A percentile compares a stretch with the other conserved stretches of the same genome.
Conservation (phyloP, 2,888 invertebrate species). For the Rutpela maculata region DNA sequence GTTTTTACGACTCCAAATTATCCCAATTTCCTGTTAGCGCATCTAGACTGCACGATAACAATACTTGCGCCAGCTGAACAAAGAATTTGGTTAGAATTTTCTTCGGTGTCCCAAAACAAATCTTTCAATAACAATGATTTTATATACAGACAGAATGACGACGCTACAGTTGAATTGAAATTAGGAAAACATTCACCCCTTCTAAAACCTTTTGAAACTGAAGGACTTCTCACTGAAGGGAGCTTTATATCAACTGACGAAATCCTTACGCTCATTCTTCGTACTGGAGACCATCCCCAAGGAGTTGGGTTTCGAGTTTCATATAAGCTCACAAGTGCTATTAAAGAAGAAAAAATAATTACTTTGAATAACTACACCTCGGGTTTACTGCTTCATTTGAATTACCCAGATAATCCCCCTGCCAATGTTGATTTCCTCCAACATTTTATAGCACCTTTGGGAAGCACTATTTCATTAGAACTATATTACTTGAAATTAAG, state of each 20-base stretch:
- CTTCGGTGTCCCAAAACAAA: not conserved
- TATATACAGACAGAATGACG: slow-evolving; percentile 69
- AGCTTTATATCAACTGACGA: slow-evolving; percentile 81
- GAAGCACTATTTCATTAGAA: slow-evolving; percentile 75
- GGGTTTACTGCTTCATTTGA: slow-evolving; percentile 77
- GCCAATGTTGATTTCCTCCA: slow-evolving; percentile 76
- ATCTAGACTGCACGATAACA: slow-evolving; percentile 83
- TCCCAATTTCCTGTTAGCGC: slow-evolving; percentile 82
- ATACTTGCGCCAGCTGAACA: slow-evolving; percentile 84
- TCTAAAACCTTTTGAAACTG: slow-evolving; percentile 78
- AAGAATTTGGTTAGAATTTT: slow-evolving; percentile 83
- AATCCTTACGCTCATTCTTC: slow-evolving; percentile 78
- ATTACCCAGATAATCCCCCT: slow-evolving; percentile 77
- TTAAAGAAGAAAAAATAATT: slow-evolving; percentile 74
- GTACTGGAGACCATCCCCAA: slow-evolving; percentile 79
- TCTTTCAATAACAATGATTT: not conserved
- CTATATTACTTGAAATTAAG: slow-evolving; percentile 74
- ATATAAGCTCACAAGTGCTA: slow-evolving; percentile 74
- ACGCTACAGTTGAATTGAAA: slow-evolving; percentile 78
- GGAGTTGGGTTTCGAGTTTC: slow-evolving; percentile 81
- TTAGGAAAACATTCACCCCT: slow-evolving; percentile 73
- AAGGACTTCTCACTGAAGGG: slow-evolving; percentile 79
- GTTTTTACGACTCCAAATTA: slow-evolving; percentile 83
- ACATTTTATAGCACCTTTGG: slow-evolving; percentile 77
- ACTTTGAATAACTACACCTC: slow-evolving; percentile 72